Evolutionary conservation across 2,888 invertebrate species (phyloP), one percentile per base, ranked within the genome.

Genomic region (Himalopsyche anomala): DNA sequence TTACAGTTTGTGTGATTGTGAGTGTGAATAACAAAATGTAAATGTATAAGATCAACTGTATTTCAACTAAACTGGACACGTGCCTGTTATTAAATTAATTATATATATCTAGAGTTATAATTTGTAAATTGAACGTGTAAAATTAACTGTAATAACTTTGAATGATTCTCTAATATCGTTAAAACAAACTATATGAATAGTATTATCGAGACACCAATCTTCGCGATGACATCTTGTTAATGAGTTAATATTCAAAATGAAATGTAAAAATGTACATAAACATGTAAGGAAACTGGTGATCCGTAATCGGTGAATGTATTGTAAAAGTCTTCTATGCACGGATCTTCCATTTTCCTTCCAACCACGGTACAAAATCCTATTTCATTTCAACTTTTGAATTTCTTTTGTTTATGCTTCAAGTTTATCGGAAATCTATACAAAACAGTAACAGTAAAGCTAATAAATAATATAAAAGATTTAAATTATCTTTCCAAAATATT

Each of bases 21-120:
- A 28, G 40, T 80, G 80, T n/a, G 45, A 38, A 28, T 80, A 80
- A 80, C 40, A 80, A 80, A 80, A 80, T 80, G 38, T 80, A 80
- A 42, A 80, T 80, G 45, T 80, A 9, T 38, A 28, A 62, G 62
- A 19, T 62, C 62, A 62, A 28, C 8, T 62, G 62, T 62, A 42
- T 74, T 81, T 62, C 81, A 87, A 85, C 82, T 87, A 54, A 83
- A 85, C 87, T 87, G 87, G 87, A 87, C 83, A 85, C 55, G 87
- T 87, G 87, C 87, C 87, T 87, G 87, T 83, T 83, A 79, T 79
- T 45, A 62, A 69, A 84, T 40, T 40, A 79, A 86, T 55, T 81
- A 38, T 69, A 85, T 82, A 81, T 19, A 69, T 80, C 69, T 80
- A 81, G 81, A 15, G 40, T 81, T 55, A 85, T 82, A 74, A 38